These are phyloP conservation scores for Pangasius mekongensis DNA, from an alignment of 2,797 vertebrate species.

Conservation along the genomic window DNA sequence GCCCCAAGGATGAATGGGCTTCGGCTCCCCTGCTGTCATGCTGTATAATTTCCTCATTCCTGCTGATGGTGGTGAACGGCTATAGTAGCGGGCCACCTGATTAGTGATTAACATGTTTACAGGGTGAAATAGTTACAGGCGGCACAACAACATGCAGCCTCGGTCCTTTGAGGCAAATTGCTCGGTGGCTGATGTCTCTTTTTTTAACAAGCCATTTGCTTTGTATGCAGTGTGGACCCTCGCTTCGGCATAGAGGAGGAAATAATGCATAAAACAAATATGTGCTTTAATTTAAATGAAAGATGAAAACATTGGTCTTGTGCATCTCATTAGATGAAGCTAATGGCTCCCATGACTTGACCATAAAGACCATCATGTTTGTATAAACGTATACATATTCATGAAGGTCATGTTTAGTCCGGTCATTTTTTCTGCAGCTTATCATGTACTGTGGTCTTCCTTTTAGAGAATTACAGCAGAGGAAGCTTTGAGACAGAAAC, in stretches of 20 bases:
- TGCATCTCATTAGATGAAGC: slow-evolving; percentile 32
- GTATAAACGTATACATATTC: background rate
- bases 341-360: slow-evolving; percentile 38
- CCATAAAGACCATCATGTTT: background rate
- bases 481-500: background rate
- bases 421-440: background rate
- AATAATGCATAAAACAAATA: slow-evolving; percentile 61
- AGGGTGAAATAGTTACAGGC: slow-evolving; percentile 61
- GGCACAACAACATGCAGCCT: slow-evolving; percentile 47
- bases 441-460: background rate
- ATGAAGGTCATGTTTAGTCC: background rate
- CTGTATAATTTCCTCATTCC: slow-evolving; percentile 75
- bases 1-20: slow-evolving; percentile 63
- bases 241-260: slow-evolving; percentile 25
- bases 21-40: slow-evolving; percentile 55
- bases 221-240: slow-evolving; percentile 52
- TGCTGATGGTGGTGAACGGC: slow-evolving; percentile 65
- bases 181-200: slow-evolving; percentile 68
- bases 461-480: background rate
- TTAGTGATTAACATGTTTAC: slow-evolving; percentile 79
- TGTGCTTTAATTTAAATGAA: slow-evolving; percentile 53
- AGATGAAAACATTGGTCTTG: slow-evolving; percentile 54
- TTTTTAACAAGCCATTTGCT: slow-evolving; percentile 60
- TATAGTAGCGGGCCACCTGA: slow-evolving; percentile 69
- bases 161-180: slow-evolving; percentile 60